These are phyloP conservation scores for Drosophila suzukii DNA, from an alignment of 1,140 invertebrate genomes.

Conservation along the genomic window DNA sequence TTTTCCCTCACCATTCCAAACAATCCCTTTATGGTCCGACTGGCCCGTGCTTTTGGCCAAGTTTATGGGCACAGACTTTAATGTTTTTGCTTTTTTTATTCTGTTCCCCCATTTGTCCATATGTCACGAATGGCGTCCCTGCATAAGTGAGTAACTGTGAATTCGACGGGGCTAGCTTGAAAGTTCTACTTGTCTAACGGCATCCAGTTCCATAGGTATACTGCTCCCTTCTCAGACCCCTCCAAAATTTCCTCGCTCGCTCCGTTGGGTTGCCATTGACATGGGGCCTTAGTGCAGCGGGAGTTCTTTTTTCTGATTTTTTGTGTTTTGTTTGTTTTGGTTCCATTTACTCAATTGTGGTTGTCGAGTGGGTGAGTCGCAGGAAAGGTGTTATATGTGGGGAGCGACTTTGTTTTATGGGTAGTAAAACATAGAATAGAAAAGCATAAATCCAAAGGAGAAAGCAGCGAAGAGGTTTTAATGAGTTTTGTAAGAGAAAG, in stretches of 20 bases:
- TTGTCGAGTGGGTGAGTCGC: constrained; percentile 30
- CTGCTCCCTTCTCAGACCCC: background rate
- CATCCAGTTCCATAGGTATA: constrained; percentile 13
- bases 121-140: constrained; percentile 41
- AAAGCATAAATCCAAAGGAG: constrained; percentile 6
- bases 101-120: constrained; percentile 19
- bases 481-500: constrained; percentile 11
- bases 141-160: constrained; percentile 51
- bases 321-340: constrained; percentile 26
- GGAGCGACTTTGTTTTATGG: constrained; percentile 25
- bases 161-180: constrained; percentile 26
- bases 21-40: constrained; percentile 38
- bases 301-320: constrained; percentile 20
- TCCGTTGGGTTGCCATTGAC: constrained; percentile 35
- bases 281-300: constrained; percentile 25
- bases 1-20: background rate
- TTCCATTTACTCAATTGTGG: constrained; percentile 44
- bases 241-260: constrained; percentile 5
- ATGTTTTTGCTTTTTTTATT: constrained; percentile 9
- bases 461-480: constrained; percentile 9
- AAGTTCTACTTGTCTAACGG: constrained; percentile 49
- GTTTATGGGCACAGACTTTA: constrained; percentile 41
- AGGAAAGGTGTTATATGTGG: constrained; percentile 12
- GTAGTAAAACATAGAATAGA: constrained; percentile 12
- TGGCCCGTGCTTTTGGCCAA: constrained; percentile 39